Evolutionary conservation across 2,113 vertebrate species (phyloP).

Genomic region (Passer montanus): DNA sequence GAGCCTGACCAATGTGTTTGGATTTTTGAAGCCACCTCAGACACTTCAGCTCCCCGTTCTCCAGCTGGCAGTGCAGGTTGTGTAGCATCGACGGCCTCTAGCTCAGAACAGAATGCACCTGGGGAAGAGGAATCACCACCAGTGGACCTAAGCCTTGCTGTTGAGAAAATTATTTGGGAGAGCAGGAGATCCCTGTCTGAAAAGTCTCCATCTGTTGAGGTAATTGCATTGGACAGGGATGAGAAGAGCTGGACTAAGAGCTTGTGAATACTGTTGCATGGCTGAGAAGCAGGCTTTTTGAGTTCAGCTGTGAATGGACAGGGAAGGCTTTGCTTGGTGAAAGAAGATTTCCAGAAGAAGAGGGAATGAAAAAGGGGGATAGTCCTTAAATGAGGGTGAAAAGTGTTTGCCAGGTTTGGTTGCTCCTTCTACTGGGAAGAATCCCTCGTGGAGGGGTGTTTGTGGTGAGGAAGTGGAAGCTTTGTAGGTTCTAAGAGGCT

Average conservation of each 20-base stretch:
- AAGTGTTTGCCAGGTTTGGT: not conserved
- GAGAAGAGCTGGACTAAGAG: too few relatives aligned
- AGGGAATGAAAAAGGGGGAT: not conserved
- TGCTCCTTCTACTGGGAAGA: not conserved
- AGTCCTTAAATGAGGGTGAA: not conserved
- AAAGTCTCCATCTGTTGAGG: not conserved
- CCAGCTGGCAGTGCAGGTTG: not conserved
- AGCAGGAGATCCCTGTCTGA: not conserved
- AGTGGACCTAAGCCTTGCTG: not conserved
- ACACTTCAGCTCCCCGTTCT: not conserved
- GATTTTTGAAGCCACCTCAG: constrained; percentile 42
- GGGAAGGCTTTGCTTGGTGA: not conserved
- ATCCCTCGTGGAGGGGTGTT: not conserved
- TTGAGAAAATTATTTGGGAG: rapidly evolving
- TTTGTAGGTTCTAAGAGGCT: not conserved
- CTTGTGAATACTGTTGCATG: not conserved
- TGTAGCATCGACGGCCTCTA: not conserved
- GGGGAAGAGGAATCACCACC: not conserved
- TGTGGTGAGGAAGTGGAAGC: not conserved
- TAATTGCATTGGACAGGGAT: not conserved
- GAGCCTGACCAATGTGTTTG: too few relatives aligned
- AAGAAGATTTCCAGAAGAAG: not conserved
- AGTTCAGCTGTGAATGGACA: not conserved
- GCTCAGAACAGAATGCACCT: rapidly evolving
- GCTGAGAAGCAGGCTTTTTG: not conserved